Base-by-base conservation (phyloP, 2,888 invertebrate species). In the Nomada goodeniana region DNA sequence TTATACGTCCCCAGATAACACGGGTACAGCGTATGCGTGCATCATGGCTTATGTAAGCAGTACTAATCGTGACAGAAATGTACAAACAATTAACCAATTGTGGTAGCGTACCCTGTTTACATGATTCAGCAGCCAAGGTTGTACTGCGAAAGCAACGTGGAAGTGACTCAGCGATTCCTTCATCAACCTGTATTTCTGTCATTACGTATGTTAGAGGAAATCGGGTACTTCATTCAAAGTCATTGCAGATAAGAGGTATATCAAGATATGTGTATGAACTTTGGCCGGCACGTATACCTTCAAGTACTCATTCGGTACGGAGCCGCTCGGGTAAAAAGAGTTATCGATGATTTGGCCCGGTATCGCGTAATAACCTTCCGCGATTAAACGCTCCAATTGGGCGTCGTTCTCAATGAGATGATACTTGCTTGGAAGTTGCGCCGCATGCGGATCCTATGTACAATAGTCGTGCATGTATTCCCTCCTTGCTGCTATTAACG, bases 81-180 rank as follows among this genome's bases (percentile, higher is more conserved):
- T 15, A 26, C 20, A n/a, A 29, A 13, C 2, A 36, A 23, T 26
- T 2, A 18, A 3, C 4, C 13, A 1, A 4, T 52, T 60, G 15
- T 88, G 92, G 92, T 85, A n/a, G 83, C 64, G 5, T 88, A 93
- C 93, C 86, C 20, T 85, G 61, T 92, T 89, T 10, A 92, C 57
- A 0, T 92, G 90, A n/a, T 85, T 61, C 13, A 92, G 5, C 1
- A 93, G 87, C 93, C 93, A 93, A 0, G 92, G 90, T 70, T 92
- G 92, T 5, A 92, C 89, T 2, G 90, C 92, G 65, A 93, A 93
- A 0, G 88, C 81, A 0, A 87, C 68, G 44, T 91, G 92, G 72
- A 87, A 92, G 3, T 87, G 76, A 5, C 89, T 90, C 3, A 89
- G 76, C 1, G 76, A n/a, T 20, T 90, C 50, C 60, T 78, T 89